Conservation (phyloP, 2,113 vertebrate species). For the Herpetotheres cachinnans region DNA sequence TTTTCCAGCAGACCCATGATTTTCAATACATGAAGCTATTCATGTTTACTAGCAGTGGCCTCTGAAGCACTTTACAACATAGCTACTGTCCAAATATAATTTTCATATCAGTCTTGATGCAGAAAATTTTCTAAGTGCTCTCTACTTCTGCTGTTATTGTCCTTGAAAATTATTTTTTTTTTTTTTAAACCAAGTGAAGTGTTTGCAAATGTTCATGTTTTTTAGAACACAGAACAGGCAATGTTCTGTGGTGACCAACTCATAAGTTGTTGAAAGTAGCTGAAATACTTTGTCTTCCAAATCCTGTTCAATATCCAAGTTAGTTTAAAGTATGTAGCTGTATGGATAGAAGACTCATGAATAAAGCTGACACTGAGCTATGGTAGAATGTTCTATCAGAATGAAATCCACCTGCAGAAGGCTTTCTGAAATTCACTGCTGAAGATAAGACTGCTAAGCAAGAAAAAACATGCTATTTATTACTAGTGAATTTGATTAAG, state of each 20-base stretch:
- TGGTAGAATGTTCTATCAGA: neutral
- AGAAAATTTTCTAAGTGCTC: neutral
- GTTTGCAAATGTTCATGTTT: constrained; percentile 11
- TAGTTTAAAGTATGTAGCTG: neutral
- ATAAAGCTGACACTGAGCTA: neutral
- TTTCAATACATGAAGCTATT: neutral
- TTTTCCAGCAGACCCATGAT: neutral
- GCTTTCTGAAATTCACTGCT: neutral
- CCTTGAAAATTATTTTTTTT: neutral
- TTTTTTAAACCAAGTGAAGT: neutral
- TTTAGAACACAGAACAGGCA: neutral
- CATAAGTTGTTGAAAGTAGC: neutral
- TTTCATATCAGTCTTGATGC: neutral
- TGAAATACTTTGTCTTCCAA: neutral
- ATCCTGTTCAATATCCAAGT: neutral
- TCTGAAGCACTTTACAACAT: neutral
- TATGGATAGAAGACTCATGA: neutral
- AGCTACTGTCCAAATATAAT: constrained; percentile 10
- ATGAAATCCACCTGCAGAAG: neutral
- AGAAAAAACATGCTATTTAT: neutral
- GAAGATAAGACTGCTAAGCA: neutral
- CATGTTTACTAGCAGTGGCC: neutral
- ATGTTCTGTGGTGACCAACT: neutral
- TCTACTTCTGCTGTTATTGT: neutral
- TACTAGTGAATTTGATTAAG: neutral